A percentile compares a stretch with the other conserved stretches of the same genome.
phyloP scores from a whole-genome alignment of 2,888 invertebrate species.

The Elmis aenea region DNA sequence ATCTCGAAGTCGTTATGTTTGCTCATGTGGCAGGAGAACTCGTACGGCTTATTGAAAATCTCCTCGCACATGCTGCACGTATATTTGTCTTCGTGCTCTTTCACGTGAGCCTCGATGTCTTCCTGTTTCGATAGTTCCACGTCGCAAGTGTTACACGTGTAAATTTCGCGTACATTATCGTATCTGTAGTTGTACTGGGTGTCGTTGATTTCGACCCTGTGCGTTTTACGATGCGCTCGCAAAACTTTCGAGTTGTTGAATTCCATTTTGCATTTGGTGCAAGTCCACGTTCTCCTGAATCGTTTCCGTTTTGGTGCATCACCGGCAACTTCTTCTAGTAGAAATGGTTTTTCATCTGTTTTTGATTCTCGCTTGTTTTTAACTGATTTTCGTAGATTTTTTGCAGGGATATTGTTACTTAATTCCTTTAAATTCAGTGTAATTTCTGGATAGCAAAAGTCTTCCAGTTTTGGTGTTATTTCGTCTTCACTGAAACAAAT shows the following conservation, averaged over 20 bases:
- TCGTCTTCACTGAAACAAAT: no score
- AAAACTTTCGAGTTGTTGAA: not conserved
- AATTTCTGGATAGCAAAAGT: no score
- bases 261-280: not conserved
- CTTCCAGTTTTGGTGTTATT: no score
- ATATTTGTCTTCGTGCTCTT: conserved; percentile 15
- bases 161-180: not conserved
- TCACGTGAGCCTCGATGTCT: conserved; percentile 20
- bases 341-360: no score
- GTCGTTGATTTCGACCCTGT: not conserved
- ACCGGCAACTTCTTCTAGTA: no score
- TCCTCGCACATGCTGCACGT: conserved; percentile 33
- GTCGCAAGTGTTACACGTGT: not conserved
- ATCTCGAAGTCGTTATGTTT: conserved; percentile 33
- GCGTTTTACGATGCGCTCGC: not conserved
- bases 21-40: conserved; percentile 34
- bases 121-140: conserved; percentile 6
- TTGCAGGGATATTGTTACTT: no score
- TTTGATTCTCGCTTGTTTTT: no score
- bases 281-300: not conserved
- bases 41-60: conserved; percentile 35
- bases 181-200: not conserved
- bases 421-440: no score
- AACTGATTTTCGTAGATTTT: no score
- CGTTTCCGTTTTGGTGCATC: no score